Evolutionary conservation across 2,113 vertebrate genomes (phyloP).

Genomic region (Osmerus eperlanus): DNA sequence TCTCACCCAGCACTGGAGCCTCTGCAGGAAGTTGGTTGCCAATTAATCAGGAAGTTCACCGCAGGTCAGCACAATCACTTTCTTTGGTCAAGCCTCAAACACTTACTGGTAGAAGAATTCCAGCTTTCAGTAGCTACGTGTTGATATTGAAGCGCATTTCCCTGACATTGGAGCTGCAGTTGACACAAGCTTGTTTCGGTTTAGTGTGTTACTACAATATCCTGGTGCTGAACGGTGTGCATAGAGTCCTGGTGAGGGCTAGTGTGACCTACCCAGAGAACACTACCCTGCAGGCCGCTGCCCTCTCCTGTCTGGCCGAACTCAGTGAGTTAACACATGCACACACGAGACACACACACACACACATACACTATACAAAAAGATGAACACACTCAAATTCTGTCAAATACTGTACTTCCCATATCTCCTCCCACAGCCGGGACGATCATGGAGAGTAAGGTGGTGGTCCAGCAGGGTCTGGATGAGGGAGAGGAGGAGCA

Average conservation of each 20-base stretch:
- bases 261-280: constrained; percentile 78
- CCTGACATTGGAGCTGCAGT: background rate
- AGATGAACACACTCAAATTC: background rate
- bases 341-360: constrained; percentile 11
- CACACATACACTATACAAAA: background rate
- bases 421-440: constrained; percentile 71
- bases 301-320: constrained; percentile 83
- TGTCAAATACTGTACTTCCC: background rate
- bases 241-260: constrained; percentile 78
- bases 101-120: background rate
- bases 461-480: constrained; percentile 46
- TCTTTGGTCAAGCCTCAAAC: constrained; percentile 6
- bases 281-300: constrained; percentile 75
- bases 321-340: constrained; percentile 80
- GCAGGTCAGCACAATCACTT: constrained; percentile 76
- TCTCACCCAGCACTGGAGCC: constrained; percentile 76
- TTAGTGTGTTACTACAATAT: constrained; percentile 92
- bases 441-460: constrained; percentile 86
- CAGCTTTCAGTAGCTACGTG: background rate
- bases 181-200: background rate
- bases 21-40: constrained; percentile 88
- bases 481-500: constrained; percentile 76
- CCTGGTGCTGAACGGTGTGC: constrained; percentile 87
- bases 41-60: constrained; percentile 83
- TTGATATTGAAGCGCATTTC: background rate